Evolutionary conservation across 1,140 invertebrate species (phyloP).

Genomic region (Schlechtendalia chinensis): DNA sequence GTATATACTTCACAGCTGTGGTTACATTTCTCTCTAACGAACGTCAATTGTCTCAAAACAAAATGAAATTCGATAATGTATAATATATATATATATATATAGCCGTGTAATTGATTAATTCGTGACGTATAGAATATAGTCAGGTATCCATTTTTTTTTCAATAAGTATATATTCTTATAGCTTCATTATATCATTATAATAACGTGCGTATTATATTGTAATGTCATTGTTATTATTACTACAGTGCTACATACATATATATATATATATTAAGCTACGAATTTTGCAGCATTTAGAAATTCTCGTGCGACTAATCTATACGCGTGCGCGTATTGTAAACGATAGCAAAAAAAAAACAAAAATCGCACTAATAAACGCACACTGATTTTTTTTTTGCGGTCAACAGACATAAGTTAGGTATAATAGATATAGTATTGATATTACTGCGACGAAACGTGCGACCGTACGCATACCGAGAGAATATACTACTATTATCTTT

Average conservation of each 20-base stretch:
- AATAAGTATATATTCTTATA: neutral
- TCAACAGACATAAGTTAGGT: too few species aligned
- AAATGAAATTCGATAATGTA: constrained; percentile 11
- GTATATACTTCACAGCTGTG: neutral
- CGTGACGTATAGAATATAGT: too few species aligned
- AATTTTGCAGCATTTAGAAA: neutral
- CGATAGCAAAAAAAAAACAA: too few species aligned
- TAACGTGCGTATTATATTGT: neutral
- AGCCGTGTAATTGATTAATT: constrained; percentile 26
- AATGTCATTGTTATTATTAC: neutral
- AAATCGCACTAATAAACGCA: too few species aligned
- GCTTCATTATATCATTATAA: neutral
- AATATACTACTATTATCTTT: too few species aligned
- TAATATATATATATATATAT: too few species aligned
- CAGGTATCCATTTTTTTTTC: neutral
- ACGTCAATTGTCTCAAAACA: constrained; percentile 4
- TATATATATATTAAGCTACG: neutral
- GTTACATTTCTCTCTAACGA: constrained; percentile 6
- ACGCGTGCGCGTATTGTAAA: too few species aligned
- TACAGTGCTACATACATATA: neutral
- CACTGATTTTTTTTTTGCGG: too few species aligned
- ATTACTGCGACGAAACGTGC: too few species aligned
- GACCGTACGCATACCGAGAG: too few species aligned
- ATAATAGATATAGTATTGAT: too few species aligned
- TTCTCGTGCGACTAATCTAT: neutral